Evolutionary conservation across 2,888 invertebrate genomes (phyloP).

Genomic region (Apamea monoglypha): DNA sequence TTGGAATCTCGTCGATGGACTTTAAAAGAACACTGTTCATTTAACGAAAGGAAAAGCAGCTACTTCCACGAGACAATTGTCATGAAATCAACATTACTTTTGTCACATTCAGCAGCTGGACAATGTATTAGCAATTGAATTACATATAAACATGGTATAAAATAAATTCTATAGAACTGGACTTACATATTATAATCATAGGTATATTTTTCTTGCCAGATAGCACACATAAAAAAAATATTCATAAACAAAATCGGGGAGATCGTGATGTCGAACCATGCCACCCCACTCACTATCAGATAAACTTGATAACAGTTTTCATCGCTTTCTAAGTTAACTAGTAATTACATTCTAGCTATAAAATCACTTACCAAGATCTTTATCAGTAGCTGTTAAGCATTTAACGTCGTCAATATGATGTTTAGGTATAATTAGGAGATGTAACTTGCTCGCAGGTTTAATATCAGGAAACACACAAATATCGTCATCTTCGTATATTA

Average conservation of each 20-base stretch:
- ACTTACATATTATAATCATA: background rate
- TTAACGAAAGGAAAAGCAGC: background rate
- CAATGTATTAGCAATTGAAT: background rate
- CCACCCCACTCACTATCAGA: constrained; percentile 38
- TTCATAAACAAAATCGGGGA: constrained; percentile 15
- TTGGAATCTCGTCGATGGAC: background rate
- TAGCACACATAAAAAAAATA: background rate
- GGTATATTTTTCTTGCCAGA: background rate
- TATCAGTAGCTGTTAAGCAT: constrained; percentile 91
- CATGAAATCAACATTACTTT: background rate
- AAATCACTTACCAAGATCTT: constrained; percentile 91
- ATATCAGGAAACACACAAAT: constrained; percentile 95
- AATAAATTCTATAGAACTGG: background rate
- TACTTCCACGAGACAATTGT: background rate
- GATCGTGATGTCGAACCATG: background rate
- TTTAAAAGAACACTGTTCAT: background rate
- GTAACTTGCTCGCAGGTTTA: constrained; percentile 94
- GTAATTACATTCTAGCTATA: constrained; percentile 3
- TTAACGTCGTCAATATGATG: constrained; percentile 94
- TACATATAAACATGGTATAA: no score
- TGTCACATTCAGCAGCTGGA: background rate
- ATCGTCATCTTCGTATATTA: constrained; percentile 93
- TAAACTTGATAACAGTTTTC: constrained; percentile 36
- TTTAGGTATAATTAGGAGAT: constrained; percentile 94
- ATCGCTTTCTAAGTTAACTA: constrained; percentile 31